Evolutionary conservation across 2,888 invertebrate genomes (phyloP), one percentile per base, ranked within the genome.

Genomic region (Amphipyra tragopoginis): DNA sequence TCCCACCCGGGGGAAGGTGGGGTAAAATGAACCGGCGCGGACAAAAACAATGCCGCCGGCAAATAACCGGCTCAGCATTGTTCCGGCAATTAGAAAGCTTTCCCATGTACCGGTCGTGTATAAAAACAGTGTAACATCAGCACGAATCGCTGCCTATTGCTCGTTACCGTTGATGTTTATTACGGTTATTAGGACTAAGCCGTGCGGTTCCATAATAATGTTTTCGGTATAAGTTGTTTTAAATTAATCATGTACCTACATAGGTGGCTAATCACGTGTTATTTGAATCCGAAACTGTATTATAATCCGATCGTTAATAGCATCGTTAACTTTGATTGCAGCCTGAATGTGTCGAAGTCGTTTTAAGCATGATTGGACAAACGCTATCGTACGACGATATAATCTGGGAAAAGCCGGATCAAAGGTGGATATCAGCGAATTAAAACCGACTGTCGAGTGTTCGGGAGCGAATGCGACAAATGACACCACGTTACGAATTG

Each of bases 81-180:
- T 94, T 94, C 93, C 94, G 93, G 93, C 95, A 95, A 94, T 94
- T 94, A 95, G 95, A 94, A 94, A 94, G 95, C 93, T 94, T 95
- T 95, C 93, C 94, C 94, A 93, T 94, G 94, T 94, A 94, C 92
- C 90, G 92, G 91, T 86, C 93, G 93, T 93, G 94, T 94, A 93
- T 94, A 94, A 94, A 94, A 94, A 94, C 94, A 93, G 89, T 92
- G 93, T 93, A 93, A 93, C 93, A 93, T 93, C 93, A 93, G 93
- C 93, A 93, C 92, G 93, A 93, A 93, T 93, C 91, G 93, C 92
- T 92, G 91, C 92, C 93, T 93, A 94, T 93, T 91, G 93, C 94
- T 93, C 94, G 93, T 93, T 94, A 93, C 93, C 87, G 92, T 90
- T 92, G 90, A 94, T 94, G 94, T 94, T 94, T 93, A 94, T 94